Conservation (phyloP, 2,888 invertebrate species). For the Chymomyza caudatula region DNA sequence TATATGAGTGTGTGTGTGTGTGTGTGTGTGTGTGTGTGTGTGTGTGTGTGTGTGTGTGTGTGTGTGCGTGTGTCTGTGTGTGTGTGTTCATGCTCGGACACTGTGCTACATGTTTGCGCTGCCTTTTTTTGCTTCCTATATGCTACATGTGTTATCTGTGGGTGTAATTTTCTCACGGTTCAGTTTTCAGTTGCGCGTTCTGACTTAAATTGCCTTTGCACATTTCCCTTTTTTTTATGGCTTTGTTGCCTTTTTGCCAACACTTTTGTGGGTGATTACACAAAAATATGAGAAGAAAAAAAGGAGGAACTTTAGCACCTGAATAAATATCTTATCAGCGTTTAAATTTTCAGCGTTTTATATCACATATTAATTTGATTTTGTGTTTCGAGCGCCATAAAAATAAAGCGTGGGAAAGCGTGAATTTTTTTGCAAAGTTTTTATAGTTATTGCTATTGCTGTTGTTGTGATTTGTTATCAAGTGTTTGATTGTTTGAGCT, state of each 20-base stretch:
- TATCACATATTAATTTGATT: constrained; percentile 58
- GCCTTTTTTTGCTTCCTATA: not conserved
- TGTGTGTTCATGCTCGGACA: not conserved
- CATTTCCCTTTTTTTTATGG: constrained; percentile 52
- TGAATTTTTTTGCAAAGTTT: constrained; percentile 28
- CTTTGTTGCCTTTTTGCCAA: constrained; percentile 47
- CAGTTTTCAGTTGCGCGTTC: constrained; percentile 55
- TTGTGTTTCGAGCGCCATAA: constrained; percentile 35
- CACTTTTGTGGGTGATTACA: constrained; percentile 65
- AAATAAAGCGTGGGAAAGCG: constrained; percentile 61
- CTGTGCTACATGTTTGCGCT: not conserved
- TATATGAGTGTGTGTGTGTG: constrained; percentile 20
- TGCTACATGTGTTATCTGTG: constrained; percentile 51
- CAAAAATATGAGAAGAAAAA: constrained; percentile 20
- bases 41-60: no score
- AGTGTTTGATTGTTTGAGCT: constrained; percentile 30
- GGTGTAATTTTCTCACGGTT: constrained; percentile 73
- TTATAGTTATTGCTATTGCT: constrained; percentile 18
- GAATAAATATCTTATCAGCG: constrained; percentile 67
- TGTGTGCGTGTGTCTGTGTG: no score
- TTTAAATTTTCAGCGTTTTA: constrained; percentile 54
- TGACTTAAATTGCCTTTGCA: constrained; percentile 66
- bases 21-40: no score
- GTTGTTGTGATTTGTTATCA: constrained; percentile 37
- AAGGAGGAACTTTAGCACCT: constrained; percentile 46